Evolutionary conservation across 2,797 vertebrate species (phyloP), one percentile per base, ranked within the genome.

Genomic region (Halcyon badia): DNA sequence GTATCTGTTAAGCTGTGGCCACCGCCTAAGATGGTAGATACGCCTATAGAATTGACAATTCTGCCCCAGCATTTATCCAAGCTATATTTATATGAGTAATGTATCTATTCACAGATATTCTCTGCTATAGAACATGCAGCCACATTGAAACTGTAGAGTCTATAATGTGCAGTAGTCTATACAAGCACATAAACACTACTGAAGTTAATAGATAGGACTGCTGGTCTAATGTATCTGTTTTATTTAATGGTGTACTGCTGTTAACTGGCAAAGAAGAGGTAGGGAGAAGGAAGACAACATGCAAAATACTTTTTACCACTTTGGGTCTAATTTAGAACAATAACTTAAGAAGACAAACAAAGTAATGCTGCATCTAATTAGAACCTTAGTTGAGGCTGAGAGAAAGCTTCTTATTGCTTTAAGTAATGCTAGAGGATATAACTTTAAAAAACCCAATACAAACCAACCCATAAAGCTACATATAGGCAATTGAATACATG

Each of bases 401-500:
- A 72, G 76, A 94, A 91, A 68, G 33, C 71, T 80, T 76, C 35
- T 66, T 81, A 54, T 24, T 86, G 81, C 85, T 93, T 95, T 62
- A 72, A 44, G 79, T 48, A 87, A 84, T 46, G 62, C 49, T 91
- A 94, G 54, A 84, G 13, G n/a, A 73, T 31, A 81, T 30, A 75
- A 70, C 33, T 15, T 51, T 10, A 57, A 28, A 69, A 12, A 56
- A 56, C 25, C 17, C 17, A 30, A 17, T 18, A 52, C 28, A 52
- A 52, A 52, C 51, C 10, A 52, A 6, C 26, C 49, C 35, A 10
- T 18, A 78, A 37, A 26, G 42, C 42, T 64, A 9, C 28, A 72
- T 39, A 68, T 30, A 94, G 33, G 25, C 42, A 66, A 54, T 30
- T 46, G 39, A 85, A 76, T 39, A 64, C 8, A 37, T 51, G 42